A percentile compares a stretch with the other conserved stretches of the same genome.
Evolutionary conservation across 1,140 invertebrate genomes (phyloP).

Genomic region (Portunus trituberculatus): DNA sequence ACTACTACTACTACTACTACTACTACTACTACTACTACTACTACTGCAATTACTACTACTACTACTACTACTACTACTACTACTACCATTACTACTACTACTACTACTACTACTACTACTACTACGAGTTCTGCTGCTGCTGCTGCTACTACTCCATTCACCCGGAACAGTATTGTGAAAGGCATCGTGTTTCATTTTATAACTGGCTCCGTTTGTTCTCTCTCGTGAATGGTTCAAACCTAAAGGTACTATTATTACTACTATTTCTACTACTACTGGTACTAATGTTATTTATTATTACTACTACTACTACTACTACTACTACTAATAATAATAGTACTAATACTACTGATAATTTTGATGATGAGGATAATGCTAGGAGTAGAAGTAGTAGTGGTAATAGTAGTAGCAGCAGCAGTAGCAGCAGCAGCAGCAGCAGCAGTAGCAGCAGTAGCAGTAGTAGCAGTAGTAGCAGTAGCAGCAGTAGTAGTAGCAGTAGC

Average conservation of each 20-base stretch:
- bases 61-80: neutral
- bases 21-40: neutral
- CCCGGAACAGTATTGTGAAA: no score
- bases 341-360: neutral
- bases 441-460: neutral
- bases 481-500: neutral
- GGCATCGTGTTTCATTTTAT: no score
- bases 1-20: constrained; percentile 14
- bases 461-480: neutral
- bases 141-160: neutral
- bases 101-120: neutral
- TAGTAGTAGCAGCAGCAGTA: neutral
- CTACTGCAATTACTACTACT: neutral
- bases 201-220: neutral
- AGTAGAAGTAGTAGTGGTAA: neutral
- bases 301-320: no score
- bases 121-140: neutral
- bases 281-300: neutral
- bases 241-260: neutral
- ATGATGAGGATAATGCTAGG: neutral
- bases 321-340: neutral
- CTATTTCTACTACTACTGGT: neutral
- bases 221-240: neutral
- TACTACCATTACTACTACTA: neutral
- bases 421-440: neutral